Conservation (phyloP, 2,113 vertebrate species). For the Microtus richardsoni region DNA sequence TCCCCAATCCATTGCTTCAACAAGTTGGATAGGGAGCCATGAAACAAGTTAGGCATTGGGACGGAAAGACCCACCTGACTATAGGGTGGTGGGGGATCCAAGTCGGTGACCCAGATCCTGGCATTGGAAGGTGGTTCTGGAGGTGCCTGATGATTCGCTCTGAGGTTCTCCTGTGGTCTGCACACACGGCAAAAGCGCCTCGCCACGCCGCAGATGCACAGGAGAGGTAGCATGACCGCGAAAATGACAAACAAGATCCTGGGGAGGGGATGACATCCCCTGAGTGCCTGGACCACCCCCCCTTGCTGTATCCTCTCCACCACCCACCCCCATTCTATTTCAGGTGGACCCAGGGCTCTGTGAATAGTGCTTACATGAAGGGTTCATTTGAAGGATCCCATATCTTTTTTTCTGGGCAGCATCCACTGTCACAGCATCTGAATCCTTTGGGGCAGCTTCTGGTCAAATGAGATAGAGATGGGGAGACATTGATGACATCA, state of each 20-base stretch:
- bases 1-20: neutral
- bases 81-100: constrained; percentile 69
- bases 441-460: constrained; percentile 62
- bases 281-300: neutral
- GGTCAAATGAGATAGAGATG: neutral
- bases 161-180: neutral
- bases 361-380: constrained; percentile 56
- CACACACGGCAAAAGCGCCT: constrained; percentile 42
- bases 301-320: accelerated
- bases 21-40: neutral
- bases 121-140: neutral
- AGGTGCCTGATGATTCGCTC: accelerated
- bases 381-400: neutral
- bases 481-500: neutral
- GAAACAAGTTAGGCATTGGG: neutral
- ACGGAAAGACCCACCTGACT: constrained; percentile 68
- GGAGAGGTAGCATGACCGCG: neutral
- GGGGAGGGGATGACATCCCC: neutral
- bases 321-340: neutral
- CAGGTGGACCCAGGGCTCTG: accelerated
- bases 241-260: constrained; percentile 64
- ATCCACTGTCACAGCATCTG: constrained; percentile 34
- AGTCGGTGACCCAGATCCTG: neutral
- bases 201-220: constrained; percentile 60
- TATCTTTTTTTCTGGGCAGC: neutral